Conservation (phyloP, 1,140 invertebrate genomes). For the Cydia amplana region DNA sequence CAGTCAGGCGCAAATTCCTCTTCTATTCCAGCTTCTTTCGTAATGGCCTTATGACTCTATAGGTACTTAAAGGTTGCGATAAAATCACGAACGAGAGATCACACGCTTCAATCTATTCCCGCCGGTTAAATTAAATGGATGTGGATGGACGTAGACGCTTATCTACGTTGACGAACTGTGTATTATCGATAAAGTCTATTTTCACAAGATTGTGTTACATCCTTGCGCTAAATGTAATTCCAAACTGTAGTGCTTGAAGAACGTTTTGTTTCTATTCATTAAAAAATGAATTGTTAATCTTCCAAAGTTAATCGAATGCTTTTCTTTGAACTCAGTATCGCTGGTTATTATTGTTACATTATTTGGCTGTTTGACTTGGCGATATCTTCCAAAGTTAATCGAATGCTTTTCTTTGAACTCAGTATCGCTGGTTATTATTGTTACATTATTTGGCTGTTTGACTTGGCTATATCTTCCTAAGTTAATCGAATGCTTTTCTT, state of each 20-base stretch:
- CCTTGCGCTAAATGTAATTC: not conserved
- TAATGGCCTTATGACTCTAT: not conserved
- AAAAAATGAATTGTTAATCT: not conserved
- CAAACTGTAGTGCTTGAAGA: not conserved
- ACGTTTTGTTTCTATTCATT: not conserved
- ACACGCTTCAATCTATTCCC: not conserved
- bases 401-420: not conserved
- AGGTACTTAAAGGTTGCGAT: not conserved
- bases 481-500: not conserved
- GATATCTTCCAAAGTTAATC: not conserved
- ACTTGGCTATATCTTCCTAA: no score
- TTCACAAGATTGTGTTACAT: not conserved
- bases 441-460: no score
- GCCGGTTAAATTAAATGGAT: conserved; percentile 15
- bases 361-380: no score
- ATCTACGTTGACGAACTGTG: not conserved
- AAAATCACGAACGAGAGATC: not conserved
- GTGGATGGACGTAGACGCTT: not conserved
- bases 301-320: not conserved
- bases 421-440: no score
- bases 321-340: no score
- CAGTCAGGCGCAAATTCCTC: not conserved
- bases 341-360: no score
- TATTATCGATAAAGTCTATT: not conserved
- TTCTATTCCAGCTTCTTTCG: not conserved